Base-by-base conservation (phyloP, 2,888 invertebrate genomes). In the Amiota communis region DNA sequence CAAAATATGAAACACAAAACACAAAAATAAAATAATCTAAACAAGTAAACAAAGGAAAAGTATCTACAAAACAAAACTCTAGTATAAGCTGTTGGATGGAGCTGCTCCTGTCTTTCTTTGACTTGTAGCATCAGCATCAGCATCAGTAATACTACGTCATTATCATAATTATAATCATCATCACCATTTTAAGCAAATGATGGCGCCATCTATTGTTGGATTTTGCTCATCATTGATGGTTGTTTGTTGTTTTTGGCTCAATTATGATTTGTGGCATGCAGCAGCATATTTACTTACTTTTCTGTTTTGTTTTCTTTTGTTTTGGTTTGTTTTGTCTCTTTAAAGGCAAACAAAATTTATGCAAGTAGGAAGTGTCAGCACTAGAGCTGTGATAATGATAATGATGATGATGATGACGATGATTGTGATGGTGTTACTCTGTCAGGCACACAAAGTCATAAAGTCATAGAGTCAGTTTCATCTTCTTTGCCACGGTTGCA, bases 301-400 rank as follows among this genome's bases (percentile, higher is more conserved):
- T 17, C 64, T 11, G 13, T 63, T 36, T 23, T 13, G 20, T 36
- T 64, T 4, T 9, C 3, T 64, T 20, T 36, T 36, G 64, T 6
- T 36, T 64, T 36, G 36, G 47, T 20, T 13, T 13, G n/a, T 20
- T 23, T 13, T 64, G 64, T 12, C 12, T 53, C 13, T 53, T n/a
- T 53, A 53, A 10, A 53, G 4, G 64, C 36, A 17, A 67, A 65
- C 72, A 69, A 80, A 80, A 78, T 82, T 82, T 81, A 82, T 81
- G 79, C 80, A 81, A 83, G 81, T 77, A 83, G 82, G 82, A 83
- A 83, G 83, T 77, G 74, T 75, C 74, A 56, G 57, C 70, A 56
- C 71, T 36, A 13, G 23, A 23, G 23, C 23, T 23, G 23, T 23
- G 23, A 23, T 23, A 23, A 23, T 23, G 23, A 23, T 23, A 23